Evolutionary conservation across 2,888 invertebrate species (phyloP), one percentile per base, ranked within the genome.

Genomic region (Pyrrhia umbra): DNA sequence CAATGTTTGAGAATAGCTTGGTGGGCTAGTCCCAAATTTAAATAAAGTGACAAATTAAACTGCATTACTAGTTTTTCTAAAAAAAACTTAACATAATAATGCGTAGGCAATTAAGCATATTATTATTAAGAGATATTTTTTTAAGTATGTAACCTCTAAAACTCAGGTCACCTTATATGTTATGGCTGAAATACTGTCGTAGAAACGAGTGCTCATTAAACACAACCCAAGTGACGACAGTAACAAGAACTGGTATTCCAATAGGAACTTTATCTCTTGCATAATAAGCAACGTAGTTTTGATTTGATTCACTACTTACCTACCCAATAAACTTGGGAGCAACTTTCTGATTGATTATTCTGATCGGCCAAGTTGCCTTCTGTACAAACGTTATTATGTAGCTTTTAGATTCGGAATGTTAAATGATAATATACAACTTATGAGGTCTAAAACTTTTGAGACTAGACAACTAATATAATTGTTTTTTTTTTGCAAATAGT

Each of bases 341-440:
- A 37, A 72, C 16, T 57, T 54, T 45, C 52, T 54, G 40, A 58
- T 49, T 65, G 57, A 49, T 71, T 54, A 49, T 58, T 21, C 27
- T 34, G 18, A 45, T 57, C 30, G 30, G 21, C 10, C 40, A 65
- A 47, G 25, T 47, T 51, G 13, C 30, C 23, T 49, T 40, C 49
- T 43, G 39, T 39, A 23, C 10, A 21, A 55, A 34, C 16, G 16
- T 30, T 25, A 25, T 13, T 34, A 34, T 34, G 3, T 34, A 34
- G 34, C n/a, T 34, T n/a, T n/a, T 25, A 21, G 40, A 45, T 39
- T n/a, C 15, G 27, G 6, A 42, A 55, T 18, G 13, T 30, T 51
- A 30, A n/a, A n/a, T 42, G 2, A 23, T 43, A 30, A 39, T 23
- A 39, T 18, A 37, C n/a, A n/a, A 49, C 27, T 6, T 46, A 46